Evolutionary conservation across 2,888 invertebrate genomes (phyloP).

Genomic region (Polydrusus pterygomalis): DNA sequence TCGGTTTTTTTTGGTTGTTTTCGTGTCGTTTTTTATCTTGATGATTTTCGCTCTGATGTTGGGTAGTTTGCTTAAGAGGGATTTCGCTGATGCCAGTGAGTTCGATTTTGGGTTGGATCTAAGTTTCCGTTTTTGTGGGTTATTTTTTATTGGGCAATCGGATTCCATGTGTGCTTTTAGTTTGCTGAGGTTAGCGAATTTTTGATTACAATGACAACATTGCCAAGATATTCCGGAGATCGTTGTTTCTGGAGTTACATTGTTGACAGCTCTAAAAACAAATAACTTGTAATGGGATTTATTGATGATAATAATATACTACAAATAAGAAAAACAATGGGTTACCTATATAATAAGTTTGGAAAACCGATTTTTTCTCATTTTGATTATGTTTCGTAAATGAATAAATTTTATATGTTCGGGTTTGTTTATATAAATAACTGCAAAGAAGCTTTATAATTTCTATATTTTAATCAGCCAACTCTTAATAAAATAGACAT

Average conservation of each 20-base stretch:
- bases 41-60: slow-evolving; percentile 27
- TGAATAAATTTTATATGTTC: no score
- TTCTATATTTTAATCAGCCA: slow-evolving; percentile 26
- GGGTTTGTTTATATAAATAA: background rate
- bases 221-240: slow-evolving; percentile 51
- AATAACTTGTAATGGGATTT: background rate
- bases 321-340: no score
- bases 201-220: slow-evolving; percentile 42
- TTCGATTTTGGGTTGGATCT: background rate
- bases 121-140: background rate
- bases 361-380: no score
- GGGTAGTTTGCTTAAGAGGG: slow-evolving; percentile 43
- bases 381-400: no score
- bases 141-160: slow-evolving; percentile 11
- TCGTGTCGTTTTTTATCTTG: background rate
- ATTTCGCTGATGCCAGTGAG: background rate
- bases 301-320: background rate
- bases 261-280: slow-evolving; percentile 17
- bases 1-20: slow-evolving; percentile 1
- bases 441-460: background rate
- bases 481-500: slow-evolving; percentile 3
- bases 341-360: no score
- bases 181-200: slow-evolving; percentile 31
- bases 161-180: slow-evolving; percentile 43
- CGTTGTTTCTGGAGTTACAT: slow-evolving; percentile 4